A percentile compares a stretch with the other conserved stretches of the same genome.
phyloP scores from a whole-genome alignment of 35 echinoderm and acorn worm species.

The Apostichopus japonicus region DNA sequence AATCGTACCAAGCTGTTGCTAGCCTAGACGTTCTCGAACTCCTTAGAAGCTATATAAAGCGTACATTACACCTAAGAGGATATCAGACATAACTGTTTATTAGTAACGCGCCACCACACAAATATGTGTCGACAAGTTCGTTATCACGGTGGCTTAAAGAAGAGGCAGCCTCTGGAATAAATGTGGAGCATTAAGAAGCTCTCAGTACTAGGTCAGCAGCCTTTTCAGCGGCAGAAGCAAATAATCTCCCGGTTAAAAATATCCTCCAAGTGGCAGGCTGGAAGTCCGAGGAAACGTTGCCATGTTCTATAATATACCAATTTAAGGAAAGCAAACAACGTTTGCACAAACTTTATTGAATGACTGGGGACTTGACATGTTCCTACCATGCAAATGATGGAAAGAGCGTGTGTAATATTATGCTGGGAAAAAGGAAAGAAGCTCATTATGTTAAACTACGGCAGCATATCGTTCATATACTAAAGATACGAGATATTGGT shows the following conservation, averaged over 20 bases:
- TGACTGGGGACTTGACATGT: background rate
- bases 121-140: background rate
- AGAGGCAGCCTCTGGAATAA: constrained; percentile 10
- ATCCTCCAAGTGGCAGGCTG: constrained; percentile 31
- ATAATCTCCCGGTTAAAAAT: constrained; percentile 7
- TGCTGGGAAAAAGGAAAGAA: background rate
- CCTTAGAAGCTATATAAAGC: background rate
- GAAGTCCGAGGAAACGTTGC: constrained; percentile 25
- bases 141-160: constrained; percentile 48
- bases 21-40: background rate
- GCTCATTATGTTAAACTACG: background rate
- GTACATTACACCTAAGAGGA: background rate
- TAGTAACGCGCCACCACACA: background rate
- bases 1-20: background rate
- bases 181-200: constrained; percentile 6
- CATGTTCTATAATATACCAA: constrained; percentile 9
- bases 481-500: background rate
- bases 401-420: background rate
- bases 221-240: constrained; percentile 27
- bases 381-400: background rate
- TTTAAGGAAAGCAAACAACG: background rate
- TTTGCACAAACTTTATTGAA: constrained; percentile 5
- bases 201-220: constrained; percentile 25
- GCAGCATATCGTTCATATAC: background rate
- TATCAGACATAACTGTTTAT: background rate